Evolutionary conservation across 2,888 invertebrate species (phyloP), one percentile per base, ranked within the genome.

Genomic region (Norana najaformis): DNA sequence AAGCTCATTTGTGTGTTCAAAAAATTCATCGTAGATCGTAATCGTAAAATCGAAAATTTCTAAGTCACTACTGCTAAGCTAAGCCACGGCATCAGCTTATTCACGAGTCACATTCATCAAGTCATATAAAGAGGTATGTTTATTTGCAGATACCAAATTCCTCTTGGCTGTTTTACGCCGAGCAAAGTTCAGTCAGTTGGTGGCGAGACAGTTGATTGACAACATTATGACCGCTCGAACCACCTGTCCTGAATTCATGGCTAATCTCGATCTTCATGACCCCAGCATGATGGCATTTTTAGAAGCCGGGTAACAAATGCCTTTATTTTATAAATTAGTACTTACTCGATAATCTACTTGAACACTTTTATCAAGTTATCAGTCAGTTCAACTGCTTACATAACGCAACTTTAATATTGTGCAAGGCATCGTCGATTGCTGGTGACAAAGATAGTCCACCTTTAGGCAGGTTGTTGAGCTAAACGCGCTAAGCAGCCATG

Each of bases 151-250:
- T 69, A 89, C 89, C 13, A 38, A 69, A 14, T 90, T 83, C 85
- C 88, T 91, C 13, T 83, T 91, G 89, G 30, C 82, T 16, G 88
- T 90, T 47, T n/a, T 91, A n/a, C 39, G 90, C 30, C 41, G 83
- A 38, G 89, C 90, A 13, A 91, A 91, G 41, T 91, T 91, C 89
- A 91, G 91, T 89, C 91, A 91, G 83, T 36, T 91, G 83, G 47
- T 35, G 30, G 89, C 91, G 16, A 47, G 90, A 35, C 88, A 91
- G 35, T 88, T 89, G 36, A 39, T 91, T 39, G 90, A 89, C 18
- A 89, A 88, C 69, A 41, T 90, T 18, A 37, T 88, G 41, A 89
- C 89, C n/a, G 83, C 83, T 83, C 34, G 83, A 34, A 83, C 89
- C 37, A 89, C 37, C 34, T 89, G 37, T 41, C 89, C 89, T 23